These are phyloP conservation scores for Helobdella robusta DNA, from an alignment of 2,888 invertebrate species.

Conservation along the genomic window DNA sequence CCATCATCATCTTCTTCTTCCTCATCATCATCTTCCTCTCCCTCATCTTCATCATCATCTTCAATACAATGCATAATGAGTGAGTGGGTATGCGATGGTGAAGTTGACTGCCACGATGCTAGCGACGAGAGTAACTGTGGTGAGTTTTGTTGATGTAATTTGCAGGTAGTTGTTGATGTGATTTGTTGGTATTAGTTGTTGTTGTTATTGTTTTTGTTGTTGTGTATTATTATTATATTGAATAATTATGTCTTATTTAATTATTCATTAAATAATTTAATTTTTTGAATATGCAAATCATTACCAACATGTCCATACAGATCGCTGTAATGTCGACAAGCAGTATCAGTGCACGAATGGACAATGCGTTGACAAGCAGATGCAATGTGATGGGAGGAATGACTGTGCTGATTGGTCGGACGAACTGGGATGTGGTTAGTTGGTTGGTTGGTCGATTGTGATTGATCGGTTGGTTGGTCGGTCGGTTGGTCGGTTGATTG, in stretches of 20 bases:
- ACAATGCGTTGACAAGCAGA: slow-evolving; percentile 36
- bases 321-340: slow-evolving; percentile 21
- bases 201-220: not conserved
- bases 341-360: slow-evolving; percentile 9
- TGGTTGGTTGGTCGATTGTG: not conserved
- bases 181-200: not conserved
- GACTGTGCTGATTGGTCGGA: slow-evolving; percentile 42
- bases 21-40: no score
- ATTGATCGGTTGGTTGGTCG: no score
- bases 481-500: no score
- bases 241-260: not conserved
- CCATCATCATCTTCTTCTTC: slow-evolving; percentile 5
- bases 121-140: slow-evolving; percentile 69
- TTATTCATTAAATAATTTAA: no score
- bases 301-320: no score
- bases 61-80: slow-evolving; percentile 40
- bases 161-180: not conserved
- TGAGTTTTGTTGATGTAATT: slow-evolving; percentile 40
- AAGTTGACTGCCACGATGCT: slow-evolving; percentile 66
- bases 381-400: slow-evolving; percentile 40
- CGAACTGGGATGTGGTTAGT: slow-evolving; percentile 19
- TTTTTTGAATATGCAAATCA: no score
- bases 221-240: not conserved
- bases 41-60: not conserved
- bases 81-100: slow-evolving; percentile 57